These are phyloP conservation scores for Hippopotamyrus pictus DNA, from an alignment of 2,797 vertebrate species.

Conservation along the genomic window DNA sequence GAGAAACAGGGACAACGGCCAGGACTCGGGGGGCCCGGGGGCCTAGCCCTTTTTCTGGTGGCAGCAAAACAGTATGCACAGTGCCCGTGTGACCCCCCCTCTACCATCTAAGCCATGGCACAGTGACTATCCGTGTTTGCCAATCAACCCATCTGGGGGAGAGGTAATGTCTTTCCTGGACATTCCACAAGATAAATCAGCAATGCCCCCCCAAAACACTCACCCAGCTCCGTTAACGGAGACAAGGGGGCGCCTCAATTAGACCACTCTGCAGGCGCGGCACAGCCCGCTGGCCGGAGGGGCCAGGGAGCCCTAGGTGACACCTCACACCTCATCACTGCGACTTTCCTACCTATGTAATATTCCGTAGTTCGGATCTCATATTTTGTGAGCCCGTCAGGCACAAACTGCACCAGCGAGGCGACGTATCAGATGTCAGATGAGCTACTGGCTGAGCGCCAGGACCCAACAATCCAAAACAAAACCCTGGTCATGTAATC, in stretches of 20 bases:
- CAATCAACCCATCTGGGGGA: neutral
- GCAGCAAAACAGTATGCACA: neutral
- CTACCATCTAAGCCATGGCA: neutral
- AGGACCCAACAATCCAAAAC: neutral
- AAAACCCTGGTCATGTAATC: neutral
- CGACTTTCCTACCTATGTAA: slow-evolving; percentile 30
- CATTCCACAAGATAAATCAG: slow-evolving; percentile 42
- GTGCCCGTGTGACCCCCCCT: neutral
- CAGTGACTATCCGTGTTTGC: neutral
- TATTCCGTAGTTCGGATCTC: slow-evolving; percentile 23
- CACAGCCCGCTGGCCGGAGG: slow-evolving; percentile 38
- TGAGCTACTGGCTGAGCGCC: neutral
- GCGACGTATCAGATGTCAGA: slow-evolving; percentile 41
- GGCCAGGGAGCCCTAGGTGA: slow-evolving; percentile 18
- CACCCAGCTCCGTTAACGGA: slow-evolving; percentile 53
- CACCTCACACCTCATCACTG: neutral
- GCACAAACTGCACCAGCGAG: slow-evolving; percentile 40
- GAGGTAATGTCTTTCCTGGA: slow-evolving; percentile 39
- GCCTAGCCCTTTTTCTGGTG: neutral
- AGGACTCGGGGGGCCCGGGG: slow-evolving; percentile 37
- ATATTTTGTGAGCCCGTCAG: slow-evolving; percentile 16
- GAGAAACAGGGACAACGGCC: neutral
- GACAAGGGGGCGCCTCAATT: slow-evolving; percentile 50
- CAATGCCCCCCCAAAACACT: slow-evolving; percentile 54
- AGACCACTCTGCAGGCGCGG: slow-evolving; percentile 47